Base-by-base conservation (phyloP, 1,140 invertebrate genomes). In the Portunus trituberculatus region DNA sequence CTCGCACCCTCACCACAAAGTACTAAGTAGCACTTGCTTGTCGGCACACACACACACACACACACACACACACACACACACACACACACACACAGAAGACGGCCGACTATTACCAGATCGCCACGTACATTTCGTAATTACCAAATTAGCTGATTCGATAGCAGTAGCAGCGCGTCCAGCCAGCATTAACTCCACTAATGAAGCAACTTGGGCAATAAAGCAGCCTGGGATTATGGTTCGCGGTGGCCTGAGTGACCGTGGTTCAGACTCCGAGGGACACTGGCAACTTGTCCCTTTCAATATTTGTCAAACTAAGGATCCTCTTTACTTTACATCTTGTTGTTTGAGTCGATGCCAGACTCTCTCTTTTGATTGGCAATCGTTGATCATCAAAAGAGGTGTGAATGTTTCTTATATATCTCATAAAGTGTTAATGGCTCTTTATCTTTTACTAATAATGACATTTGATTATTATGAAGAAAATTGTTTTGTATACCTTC, bases 121-220 rank as follows among this genome's bases (percentile, higher is more conserved):
- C 39, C 28, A n/a, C 83, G 29, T 59, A 52, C 92, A 88, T 88
- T 59, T 31, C n/a, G 29, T 86, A 93, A 88, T 93, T 48, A 86
- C 92, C 83, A 29, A 88, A 93, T 88, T 28, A 93, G 92, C 46
- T 14, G 83, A 86, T 86, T 59, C 76, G 87, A 93, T 86, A 32
- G 84, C 92, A 87, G 39, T 86, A 59, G 39, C 45, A 59, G 39
- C 83, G 46, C 16, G 28, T 25, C 25, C 45, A 32, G 83, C 59
- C 45, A 76, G 20, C 92, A 93, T 59, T 52, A 28, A n/a, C 29
- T 28, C 76, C 48, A 52, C 52, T 93, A 93, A 88, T 29, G 92
- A 93, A 52, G 83, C 83, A 93, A 93, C 92, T 93, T 93, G 84
- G 83, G 10, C 92, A 29, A 86, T 93, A 93, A 93, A 93, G 59